Base-by-base conservation (phyloP, 2,113 vertebrate genomes). In the Tachysurus vachellii region DNA sequence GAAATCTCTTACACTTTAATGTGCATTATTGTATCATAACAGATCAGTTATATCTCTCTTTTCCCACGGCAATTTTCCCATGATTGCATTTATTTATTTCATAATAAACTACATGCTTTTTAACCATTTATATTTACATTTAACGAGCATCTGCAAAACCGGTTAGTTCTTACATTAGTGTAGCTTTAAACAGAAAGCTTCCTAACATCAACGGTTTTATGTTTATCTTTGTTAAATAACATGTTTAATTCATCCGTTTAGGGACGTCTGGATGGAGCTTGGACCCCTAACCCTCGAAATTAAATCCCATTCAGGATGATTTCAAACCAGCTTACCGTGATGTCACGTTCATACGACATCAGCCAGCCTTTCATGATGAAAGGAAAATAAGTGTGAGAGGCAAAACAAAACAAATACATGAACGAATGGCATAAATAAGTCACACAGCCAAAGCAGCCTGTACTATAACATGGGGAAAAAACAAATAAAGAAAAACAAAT, bases 381-480 rank as follows among this genome's bases (percentile, higher is more conserved):
- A 11, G 53, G 17, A 16, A n/a, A 77, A 73, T 61, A 80, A 79
- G 59, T 57, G 80, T 54, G 62, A 4, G 83, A 28, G 85, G 73
- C 1, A 1, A 70, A 85, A 84, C 89, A 83, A 87, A 85, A 92
- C 89, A 90, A 93, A 94, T 91, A 79, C 92, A 91, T 90, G 91
- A 93, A 92, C 88, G 92, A 93, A 94, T 91, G 92, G 88, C 91
- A 92, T 91, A 93, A 93, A 94, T 87, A 68, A 92, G 91, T 91
- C 91, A 93, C 88, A 89, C 90, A 90, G 91, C 91, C 89, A 88
- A 88, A 26, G 86, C 89, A 88, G 88, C 89, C 90, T 88, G 91
- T 85, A 82, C n/a, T 19, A 85, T 90, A 82, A 88, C 81, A 75
- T 19, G 36, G 81, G 62, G 75, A 81, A 84, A 81, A 64, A 80